Evolutionary conservation across 2,888 invertebrate genomes (phyloP).

Genomic region (Penaeus monodon): DNA sequence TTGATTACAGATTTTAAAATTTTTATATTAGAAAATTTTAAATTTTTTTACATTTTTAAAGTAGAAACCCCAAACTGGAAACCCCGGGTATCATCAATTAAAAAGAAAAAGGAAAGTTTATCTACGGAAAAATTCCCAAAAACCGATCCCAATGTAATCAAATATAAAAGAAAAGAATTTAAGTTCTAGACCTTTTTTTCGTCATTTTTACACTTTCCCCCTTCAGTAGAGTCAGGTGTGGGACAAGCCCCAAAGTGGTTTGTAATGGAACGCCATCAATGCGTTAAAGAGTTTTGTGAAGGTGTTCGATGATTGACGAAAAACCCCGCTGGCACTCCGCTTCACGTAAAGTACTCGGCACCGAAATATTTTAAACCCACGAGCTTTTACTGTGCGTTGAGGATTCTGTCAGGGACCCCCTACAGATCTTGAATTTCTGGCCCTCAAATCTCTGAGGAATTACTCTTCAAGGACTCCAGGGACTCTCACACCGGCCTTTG

Average conservation of each 20-base stretch:
- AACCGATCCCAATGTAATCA: constrained; percentile 67
- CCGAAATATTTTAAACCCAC: constrained; percentile 69
- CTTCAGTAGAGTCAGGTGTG: constrained; percentile 71
- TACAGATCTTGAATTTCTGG: constrained; percentile 65
- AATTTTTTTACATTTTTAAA: constrained; percentile 53
- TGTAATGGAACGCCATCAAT: constrained; percentile 68
- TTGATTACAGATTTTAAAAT: no score
- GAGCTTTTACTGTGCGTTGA: constrained; percentile 29
- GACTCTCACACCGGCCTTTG: constrained; percentile 69
- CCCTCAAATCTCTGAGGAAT: constrained; percentile 40
- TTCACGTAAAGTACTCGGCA: constrained; percentile 70
- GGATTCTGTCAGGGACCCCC: constrained; percentile 66
- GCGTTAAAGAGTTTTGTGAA: constrained; percentile 67
- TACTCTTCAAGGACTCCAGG: constrained; percentile 64
- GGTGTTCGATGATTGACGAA: constrained; percentile 67
- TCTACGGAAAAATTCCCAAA: constrained; percentile 69
- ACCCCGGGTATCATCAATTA: constrained; percentile 68
- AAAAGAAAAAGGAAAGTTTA: constrained; percentile 69
- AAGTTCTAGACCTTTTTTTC: constrained; percentile 68
- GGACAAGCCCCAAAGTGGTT: constrained; percentile 70
- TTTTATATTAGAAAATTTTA: constrained; percentile 76
- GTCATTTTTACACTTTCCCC: constrained; percentile 68
- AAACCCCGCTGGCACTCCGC: constrained; percentile 68
- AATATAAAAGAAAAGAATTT: constrained; percentile 68
- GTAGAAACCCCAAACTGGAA: constrained; percentile 71